Evolutionary conservation across 2,113 vertebrate genomes (phyloP), one percentile per base, ranked within the genome.

Genomic region (Pelobates fuscus): DNA sequence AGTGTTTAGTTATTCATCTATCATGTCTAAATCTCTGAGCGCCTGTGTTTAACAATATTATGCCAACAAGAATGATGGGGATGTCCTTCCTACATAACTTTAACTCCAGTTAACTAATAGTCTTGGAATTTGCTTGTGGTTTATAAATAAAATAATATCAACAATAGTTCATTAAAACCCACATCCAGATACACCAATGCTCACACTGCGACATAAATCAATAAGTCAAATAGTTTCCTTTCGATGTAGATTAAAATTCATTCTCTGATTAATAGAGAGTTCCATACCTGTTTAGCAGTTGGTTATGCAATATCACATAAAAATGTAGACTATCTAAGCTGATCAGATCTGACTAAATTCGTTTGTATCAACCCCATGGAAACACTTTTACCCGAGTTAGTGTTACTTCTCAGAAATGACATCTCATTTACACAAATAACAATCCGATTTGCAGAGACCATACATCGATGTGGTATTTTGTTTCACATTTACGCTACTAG

Each of bases 311-410:
- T 18, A 61, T 6, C 37, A 25, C 58, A 55, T 63, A 54, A 73
- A 73, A 52, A 64, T 64, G 54, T 44, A 21, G 30, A 55, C 26
- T 64, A 73, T 73, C 46, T 64, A n/a, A 74, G 37, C n/a, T n/a
- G 24, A 25, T 29, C 30, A 27, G 24, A 37, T 24, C n/a, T 21
- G 20, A 52, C 32, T 1, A 5, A 18, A 29, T 41, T 25, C 17
- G 20, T 73, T 73, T 73, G 29, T 64, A 37, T 63, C 44, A 32
- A 44, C 18, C 41, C 69, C 43, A 30, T 54, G 43, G 58, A 10
- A 72, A 65, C 20, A 24, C 32, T 20, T 21, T 29, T 26, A 25
- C 4, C 55, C 46, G 11, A 29, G 14, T 29, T 57, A 67, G 20
- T 59, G 63, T 43, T 65, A 59, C 11, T 58, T 67, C 62, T 59